A percentile compares a stretch with the other conserved stretches of the same genome.
Evolutionary conservation across 2,113 vertebrate species (phyloP).

Genomic region (Thunnus thynnus): DNA sequence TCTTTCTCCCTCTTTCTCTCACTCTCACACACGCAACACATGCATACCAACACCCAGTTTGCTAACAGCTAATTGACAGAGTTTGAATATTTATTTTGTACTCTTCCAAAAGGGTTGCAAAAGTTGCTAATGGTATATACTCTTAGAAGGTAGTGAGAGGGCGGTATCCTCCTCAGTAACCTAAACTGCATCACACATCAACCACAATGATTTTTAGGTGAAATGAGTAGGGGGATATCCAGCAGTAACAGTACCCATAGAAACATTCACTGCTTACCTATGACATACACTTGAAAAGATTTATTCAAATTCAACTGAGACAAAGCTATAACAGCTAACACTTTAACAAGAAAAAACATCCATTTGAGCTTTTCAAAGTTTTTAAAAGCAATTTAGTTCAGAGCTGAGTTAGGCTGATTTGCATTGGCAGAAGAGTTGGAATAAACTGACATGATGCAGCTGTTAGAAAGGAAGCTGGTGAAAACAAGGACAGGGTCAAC

Average conservation of each 20-base stretch:
- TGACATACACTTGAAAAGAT: neutral
- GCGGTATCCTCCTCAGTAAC: constrained; percentile 10
- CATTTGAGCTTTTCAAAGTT: neutral
- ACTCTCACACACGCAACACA: neutral
- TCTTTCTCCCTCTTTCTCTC: neutral
- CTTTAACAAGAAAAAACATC: neutral
- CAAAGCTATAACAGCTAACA: neutral
- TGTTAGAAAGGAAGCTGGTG: constrained; percentile 22
- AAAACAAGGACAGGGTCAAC: neutral
- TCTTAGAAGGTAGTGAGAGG: constrained; percentile 10
- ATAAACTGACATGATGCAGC: constrained; percentile 19
- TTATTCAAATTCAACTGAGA: neutral
- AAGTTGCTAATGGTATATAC: neutral
- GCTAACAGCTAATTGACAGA: neutral
- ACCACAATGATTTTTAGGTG: neutral
- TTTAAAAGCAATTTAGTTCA: neutral
- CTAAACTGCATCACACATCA: constrained; percentile 5
- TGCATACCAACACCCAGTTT: neutral
- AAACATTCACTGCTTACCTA: neutral
- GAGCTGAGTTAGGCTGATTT: constrained; percentile 1
- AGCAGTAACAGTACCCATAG: neutral
- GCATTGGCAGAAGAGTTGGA: constrained; percentile 25
- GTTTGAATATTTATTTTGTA: constrained; percentile 4
- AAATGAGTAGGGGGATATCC: neutral
- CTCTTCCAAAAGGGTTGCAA: neutral